These are phyloP conservation scores for Neria commutata DNA, from an alignment of 2,888 invertebrate species.

Conservation along the genomic window DNA sequence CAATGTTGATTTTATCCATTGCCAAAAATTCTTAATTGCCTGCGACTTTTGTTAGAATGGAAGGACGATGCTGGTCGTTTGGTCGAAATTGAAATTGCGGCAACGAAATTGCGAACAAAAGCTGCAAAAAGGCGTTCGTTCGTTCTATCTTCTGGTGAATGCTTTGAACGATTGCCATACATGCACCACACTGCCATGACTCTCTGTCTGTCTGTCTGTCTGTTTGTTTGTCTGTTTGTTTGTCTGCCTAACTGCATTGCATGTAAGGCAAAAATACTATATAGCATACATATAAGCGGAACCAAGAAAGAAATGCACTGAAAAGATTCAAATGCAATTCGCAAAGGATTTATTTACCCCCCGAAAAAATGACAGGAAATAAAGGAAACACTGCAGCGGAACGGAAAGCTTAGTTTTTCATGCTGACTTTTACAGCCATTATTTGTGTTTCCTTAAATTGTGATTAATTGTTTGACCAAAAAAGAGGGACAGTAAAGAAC, in stretches of 20 bases:
- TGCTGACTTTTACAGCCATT: conserved; percentile 42
- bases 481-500: not conserved
- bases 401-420: conserved; percentile 3
- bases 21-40: conserved; percentile 42
- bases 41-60: conserved; percentile 37
- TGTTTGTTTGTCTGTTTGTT: no score
- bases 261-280: no score
- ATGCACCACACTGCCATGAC: no score
- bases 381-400: conserved; percentile 3
- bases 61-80: conserved; percentile 18
- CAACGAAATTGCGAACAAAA: conserved; percentile 35
- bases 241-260: no score
- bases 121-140: no score
- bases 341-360: not conserved
- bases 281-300: no score
- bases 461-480: conserved; percentile 36
- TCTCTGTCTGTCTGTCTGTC: not conserved
- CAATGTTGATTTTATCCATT: not conserved
- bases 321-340: not conserved
- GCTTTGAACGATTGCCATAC: no score
- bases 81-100: conserved; percentile 32
- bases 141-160: no score
- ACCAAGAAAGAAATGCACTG: not conserved
- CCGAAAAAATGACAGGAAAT: no score
- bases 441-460: conserved; percentile 46